These are phyloP conservation scores for Leucoraja erinaceus DNA, from an alignment of 2,113 vertebrate species.

Conservation along the genomic window DNA sequence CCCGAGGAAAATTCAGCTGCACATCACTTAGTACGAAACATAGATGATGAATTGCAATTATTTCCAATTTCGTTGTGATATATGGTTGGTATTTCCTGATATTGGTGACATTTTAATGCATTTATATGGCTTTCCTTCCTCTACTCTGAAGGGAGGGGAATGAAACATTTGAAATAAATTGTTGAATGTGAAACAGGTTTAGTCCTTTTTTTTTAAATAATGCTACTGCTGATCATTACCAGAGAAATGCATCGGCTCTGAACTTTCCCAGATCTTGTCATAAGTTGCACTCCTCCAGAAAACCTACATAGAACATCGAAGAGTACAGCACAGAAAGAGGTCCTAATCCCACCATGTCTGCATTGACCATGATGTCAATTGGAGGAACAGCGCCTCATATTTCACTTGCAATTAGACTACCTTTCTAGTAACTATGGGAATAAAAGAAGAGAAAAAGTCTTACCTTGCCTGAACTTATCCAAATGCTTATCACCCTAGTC, in stretches of 20 bases:
- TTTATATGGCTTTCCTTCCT: neutral
- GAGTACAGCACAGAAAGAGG: no score
- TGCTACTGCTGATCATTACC: neutral
- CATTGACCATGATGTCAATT: no score
- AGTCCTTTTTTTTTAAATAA: neutral
- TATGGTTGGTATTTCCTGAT: neutral
- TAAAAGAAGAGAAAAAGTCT: no score
- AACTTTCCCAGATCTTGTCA: neutral
- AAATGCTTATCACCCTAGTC: no score
- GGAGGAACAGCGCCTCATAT: no score
- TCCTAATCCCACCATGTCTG: no score
- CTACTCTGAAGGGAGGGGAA: neutral
- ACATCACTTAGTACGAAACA: neutral
- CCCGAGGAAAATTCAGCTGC: neutral
- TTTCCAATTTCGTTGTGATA: neutral
- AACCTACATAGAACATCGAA: no score
- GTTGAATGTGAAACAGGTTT: neutral
- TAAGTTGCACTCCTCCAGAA: neutral
- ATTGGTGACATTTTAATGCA: neutral
- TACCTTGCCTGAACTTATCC: no score
- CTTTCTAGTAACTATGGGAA: no score
- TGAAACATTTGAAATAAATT: neutral
- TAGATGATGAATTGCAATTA: neutral
- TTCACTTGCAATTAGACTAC: no score
- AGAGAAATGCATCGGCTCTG: neutral